Percentiles rank a stretch among this genome's conserved stretches.
Evolutionary conservation across 2,888 invertebrate genomes (phyloP).

Genomic region (Diachrysia chrysitis): DNA sequence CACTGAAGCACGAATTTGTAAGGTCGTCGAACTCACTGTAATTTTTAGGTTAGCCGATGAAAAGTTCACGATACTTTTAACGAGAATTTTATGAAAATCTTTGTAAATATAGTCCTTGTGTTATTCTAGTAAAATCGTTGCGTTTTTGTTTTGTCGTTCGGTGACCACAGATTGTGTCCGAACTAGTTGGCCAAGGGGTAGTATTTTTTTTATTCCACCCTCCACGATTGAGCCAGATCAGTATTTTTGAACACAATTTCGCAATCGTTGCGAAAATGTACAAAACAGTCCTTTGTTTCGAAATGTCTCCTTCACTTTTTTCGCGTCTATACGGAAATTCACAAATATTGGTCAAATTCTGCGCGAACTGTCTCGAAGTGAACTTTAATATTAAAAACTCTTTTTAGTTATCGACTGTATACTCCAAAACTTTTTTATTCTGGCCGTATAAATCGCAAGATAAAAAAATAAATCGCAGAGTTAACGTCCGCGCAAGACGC

Average conservation of each 20-base stretch:
- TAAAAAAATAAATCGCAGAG: constrained; percentile 84
- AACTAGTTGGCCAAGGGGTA: constrained; percentile 85
- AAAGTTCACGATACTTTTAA: constrained; percentile 78
- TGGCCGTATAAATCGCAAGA: constrained; percentile 86
- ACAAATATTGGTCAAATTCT: constrained; percentile 85
- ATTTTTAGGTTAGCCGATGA: constrained; percentile 77
- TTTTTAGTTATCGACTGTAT: constrained; percentile 82
- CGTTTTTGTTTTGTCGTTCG: constrained; percentile 85
- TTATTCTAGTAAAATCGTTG: constrained; percentile 79
- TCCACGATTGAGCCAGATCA: constrained; percentile 77
- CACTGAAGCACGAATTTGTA: constrained; percentile 84
- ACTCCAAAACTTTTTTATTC: constrained; percentile 84
- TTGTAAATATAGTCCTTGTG: constrained; percentile 75
- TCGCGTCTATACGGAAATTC: constrained; percentile 89
- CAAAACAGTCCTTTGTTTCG: constrained; percentile 89
- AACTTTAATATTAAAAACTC: constrained; percentile 79
- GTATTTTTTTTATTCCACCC: constrained; percentile 73
- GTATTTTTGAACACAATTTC: constrained; percentile 89
- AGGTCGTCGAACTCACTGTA: constrained; percentile 84
- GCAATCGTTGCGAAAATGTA: constrained; percentile 88
- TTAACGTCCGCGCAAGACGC: constrained; percentile 89
- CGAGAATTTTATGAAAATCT: constrained; percentile 82
- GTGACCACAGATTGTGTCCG: constrained; percentile 84
- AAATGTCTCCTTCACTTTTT: constrained; percentile 83
- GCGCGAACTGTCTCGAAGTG: constrained; percentile 84